Base-by-base conservation (phyloP, 1,140 invertebrate genomes). In the Lepeophtheirus salmonis region DNA sequence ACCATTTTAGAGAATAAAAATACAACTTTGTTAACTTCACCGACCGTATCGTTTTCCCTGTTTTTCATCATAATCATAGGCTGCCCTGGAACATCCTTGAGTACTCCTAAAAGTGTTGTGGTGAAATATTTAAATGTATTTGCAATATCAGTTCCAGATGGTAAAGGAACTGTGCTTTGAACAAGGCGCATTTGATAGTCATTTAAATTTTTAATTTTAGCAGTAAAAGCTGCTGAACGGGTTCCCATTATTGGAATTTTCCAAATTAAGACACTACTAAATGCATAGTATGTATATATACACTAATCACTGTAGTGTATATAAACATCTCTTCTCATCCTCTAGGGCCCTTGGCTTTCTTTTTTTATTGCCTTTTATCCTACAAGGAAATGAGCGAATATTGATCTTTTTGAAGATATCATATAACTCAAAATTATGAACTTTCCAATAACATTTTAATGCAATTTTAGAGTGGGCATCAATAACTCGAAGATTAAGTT, bases 41-140 rank as follows among this genome's bases (percentile, higher is more conserved):
- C n/a, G 6, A 41, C 30, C 52, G 79, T 75, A 74, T 96, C 90
- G 69, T 84, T 82, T 67, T 84, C 80, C 10, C 84, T 81, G 66
- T 81, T 81, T 67, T 83, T 83, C 59, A 96, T 80, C 80, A 92
- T 83, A 68, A 90, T 86, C 61, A 90, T 73, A 14, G 91, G 88
- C 23, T 86, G 86, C 66, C 82, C 84, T 20, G 87, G 83, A 22
- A 95, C 89, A 80, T 96, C 91, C 76, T 92, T 94, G 60, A 97
- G 74, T 41, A 96, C 82, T 72, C 86, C 86, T 65, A 97, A 75
- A 60, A 98, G 76, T 54, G 89, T 95, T 76, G 95, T 89, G 22
- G 90, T 92, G 74, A 98, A 97, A 73, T 92, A 96, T 72, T 96
- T 95, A 66, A 98, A 79, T 60, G 90, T 26, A 30, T 91, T 95